phyloP scores from a whole-genome alignment of 2,888 invertebrate genomes.

The Steromphala cineraria region DNA sequence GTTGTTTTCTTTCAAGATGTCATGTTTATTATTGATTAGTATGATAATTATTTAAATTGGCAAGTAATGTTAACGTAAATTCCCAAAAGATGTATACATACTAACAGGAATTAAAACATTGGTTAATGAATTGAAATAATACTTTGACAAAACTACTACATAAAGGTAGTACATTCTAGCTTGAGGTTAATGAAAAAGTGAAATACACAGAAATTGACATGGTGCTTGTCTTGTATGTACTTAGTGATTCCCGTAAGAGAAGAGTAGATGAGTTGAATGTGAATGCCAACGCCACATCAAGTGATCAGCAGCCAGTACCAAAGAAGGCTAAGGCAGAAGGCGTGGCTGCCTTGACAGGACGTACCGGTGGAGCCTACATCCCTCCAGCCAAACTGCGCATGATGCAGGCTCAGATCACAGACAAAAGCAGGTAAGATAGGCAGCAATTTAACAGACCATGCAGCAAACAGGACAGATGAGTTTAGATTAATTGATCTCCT shows the following conservation, averaged over 20 bases:
- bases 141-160: too few species aligned
- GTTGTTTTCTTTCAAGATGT: too few species aligned
- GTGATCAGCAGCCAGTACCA: constrained; percentile 23
- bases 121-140: too few species aligned
- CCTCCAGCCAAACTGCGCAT: constrained; percentile 95
- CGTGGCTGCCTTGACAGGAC: constrained; percentile 43
- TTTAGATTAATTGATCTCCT: too few species aligned
- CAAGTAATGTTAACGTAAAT: too few species aligned
- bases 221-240: not conserved
- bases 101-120: too few species aligned
- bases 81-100: too few species aligned
- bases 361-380: constrained; percentile 86
- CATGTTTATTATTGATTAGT: too few species aligned
- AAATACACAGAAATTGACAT: too few species aligned
- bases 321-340: constrained; percentile 23
- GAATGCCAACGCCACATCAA: not conserved
- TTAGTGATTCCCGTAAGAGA: constrained; percentile 27
- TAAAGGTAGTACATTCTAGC: too few species aligned
- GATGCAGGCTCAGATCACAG: constrained; percentile 97
- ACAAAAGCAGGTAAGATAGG: constrained; percentile 82
- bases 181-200: too few species aligned
- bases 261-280: not conserved
- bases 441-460: not conserved
- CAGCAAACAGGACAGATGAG: not conserved
- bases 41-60: too few species aligned